Percentiles rank a stretch among this genome's conserved stretches.
These are phyloP conservation scores for Clarias macrocephalus DNA, from an alignment of 2,113 vertebrate genomes.

Conservation along the genomic window DNA sequence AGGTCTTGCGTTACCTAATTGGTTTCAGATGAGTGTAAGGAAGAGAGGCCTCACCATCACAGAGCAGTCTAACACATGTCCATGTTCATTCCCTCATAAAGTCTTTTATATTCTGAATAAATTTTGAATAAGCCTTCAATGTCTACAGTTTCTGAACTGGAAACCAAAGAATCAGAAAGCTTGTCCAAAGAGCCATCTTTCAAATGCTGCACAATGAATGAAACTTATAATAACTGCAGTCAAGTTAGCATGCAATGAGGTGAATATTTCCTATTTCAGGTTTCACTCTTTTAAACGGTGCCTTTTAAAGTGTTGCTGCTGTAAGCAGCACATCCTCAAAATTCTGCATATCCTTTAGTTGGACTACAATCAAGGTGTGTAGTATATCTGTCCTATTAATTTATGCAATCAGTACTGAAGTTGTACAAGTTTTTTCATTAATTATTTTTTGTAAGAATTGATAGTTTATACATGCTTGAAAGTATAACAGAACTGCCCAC, in stretches of 20 bases:
- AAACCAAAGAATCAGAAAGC: neutral
- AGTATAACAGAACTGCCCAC: neutral
- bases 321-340: neutral
- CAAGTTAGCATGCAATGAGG: neutral
- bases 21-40: slow-evolving; percentile 40
- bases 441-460: neutral
- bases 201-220: neutral
- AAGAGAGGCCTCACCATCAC: slow-evolving; percentile 14
- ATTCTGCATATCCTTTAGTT: neutral
- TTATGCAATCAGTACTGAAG: neutral
- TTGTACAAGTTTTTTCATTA: neutral
- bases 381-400: neutral
- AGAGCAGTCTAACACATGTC: slow-evolving; percentile 6
- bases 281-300: neutral
- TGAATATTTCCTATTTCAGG: neutral
- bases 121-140: neutral
- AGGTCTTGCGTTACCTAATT: slow-evolving; percentile 41
- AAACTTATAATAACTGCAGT: slow-evolving; percentile 4
- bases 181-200: neutral
- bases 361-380: neutral
- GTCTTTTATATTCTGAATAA: neutral
- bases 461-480: neutral
- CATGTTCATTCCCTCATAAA: neutral
- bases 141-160: neutral
- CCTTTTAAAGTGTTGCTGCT: neutral